Base-by-base conservation (phyloP, 92 coral and sea anemone species). In the Porites divaricata region DNA sequence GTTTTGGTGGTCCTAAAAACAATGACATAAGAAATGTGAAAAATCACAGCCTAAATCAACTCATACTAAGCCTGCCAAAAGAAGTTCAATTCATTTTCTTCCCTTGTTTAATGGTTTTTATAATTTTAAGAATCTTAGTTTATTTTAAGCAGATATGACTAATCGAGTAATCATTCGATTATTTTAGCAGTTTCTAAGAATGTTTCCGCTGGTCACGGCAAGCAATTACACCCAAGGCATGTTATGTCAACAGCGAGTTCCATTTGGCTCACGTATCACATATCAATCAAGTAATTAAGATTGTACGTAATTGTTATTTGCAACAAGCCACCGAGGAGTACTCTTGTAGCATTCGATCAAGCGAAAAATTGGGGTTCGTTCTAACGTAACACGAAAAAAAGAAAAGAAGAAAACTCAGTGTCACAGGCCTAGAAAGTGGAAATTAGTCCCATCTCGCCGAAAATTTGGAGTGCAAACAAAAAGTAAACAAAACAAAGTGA, bases 101-200 rank as follows among this genome's bases (percentile, higher is more conserved):
- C 5, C 45, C 45, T 35, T 35, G 3, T 35, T 35, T 4, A 35
- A 3, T 35, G 45, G 45, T 35, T 35, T 35, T 35, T 4, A 35
- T 35, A 35, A 6, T 35, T 35, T 35, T 35, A 35, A 35, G 45
- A 6, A 35, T 35, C 45, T 68, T 10, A 68, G 45, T 61, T 66
- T 9, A 66, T 22, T 77, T 77, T 77, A 20, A 77, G 70, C 64
- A 58, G 81, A 77, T 17, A 80, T 80, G 66, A 67, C 23, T 67
- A 48, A 68, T 25, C 26, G 10, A 17, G 1, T 11, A 80, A 80
- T 10, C 45, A 80, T 80, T 67, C 75, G 16, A 50, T 72, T 22
- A 54, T 74, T 35, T 11, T 4, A 15, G 78, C 51, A 70, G 28
- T 25, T 80, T 80, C 67, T 80, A 41, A 41, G 65, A 79, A 67